These are phyloP conservation scores for Lasioglossum albipes DNA, from an alignment of 1,140 invertebrate species.

Conservation along the genomic window DNA sequence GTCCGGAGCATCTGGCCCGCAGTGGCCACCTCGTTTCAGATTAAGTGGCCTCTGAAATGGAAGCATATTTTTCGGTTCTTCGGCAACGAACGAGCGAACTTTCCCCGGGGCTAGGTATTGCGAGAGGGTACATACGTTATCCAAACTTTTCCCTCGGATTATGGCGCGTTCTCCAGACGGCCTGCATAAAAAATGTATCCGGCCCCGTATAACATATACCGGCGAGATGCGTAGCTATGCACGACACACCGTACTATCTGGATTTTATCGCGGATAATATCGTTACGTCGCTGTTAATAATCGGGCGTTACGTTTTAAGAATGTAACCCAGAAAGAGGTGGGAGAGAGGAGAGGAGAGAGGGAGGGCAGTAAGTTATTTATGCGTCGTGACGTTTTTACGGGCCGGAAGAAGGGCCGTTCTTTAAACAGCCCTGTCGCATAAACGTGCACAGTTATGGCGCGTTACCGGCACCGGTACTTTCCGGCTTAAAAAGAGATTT, in stretches of 20 bases:
- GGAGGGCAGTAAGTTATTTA: constrained; percentile 4
- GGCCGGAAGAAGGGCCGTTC: neutral
- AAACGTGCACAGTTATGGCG: neutral
- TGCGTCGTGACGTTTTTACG: neutral
- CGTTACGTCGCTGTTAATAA: constrained; percentile 22
- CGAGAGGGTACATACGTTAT: constrained; percentile 40
- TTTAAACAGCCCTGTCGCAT: neutral
- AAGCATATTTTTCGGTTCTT: constrained; percentile 43
- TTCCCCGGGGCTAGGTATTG: constrained; percentile 13
- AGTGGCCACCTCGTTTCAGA: constrained; percentile 42
- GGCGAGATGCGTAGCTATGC: neutral
- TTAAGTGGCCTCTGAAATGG: constrained; percentile 47
- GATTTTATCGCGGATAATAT: constrained; percentile 42
- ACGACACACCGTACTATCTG: constrained; percentile 1
- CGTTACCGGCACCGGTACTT: neutral
- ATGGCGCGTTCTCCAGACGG: constrained; percentile 17
- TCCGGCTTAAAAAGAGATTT: neutral
- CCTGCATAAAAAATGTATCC: constrained; percentile 43
- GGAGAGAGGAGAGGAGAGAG: no score
- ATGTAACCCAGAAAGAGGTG: neutral
- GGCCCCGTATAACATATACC: neutral
- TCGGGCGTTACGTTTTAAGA: constrained; percentile 12
- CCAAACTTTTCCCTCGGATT: constrained; percentile 34
- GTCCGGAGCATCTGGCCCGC: constrained; percentile 50
- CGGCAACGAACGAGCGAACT: constrained; percentile 36